Percentiles rank a stretch among this genome's conserved stretches.
phyloP scores from a whole-genome alignment of 1,140 invertebrate genomes.

The Ceratina australensis region DNA sequence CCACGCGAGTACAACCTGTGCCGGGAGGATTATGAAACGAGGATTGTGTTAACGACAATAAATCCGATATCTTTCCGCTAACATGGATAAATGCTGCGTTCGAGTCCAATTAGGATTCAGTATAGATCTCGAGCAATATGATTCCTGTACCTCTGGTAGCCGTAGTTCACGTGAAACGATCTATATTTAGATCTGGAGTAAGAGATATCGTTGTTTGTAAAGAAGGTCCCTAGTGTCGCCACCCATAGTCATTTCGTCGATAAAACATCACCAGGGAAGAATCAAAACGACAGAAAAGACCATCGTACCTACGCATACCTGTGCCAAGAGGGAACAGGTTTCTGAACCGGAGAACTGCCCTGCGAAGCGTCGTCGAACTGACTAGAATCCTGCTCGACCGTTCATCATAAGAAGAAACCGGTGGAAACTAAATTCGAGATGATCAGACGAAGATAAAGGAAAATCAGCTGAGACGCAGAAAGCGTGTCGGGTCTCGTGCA shows the following conservation, averaged over 20 bases:
- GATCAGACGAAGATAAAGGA: not conserved
- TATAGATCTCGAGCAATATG: not conserved
- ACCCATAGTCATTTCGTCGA: constrained; percentile 1
- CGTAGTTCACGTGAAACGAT: not conserved
- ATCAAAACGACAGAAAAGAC: constrained; percentile 23
- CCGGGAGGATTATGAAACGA: constrained; percentile 49
- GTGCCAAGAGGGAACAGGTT: constrained; percentile 35
- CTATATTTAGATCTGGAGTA: not conserved
- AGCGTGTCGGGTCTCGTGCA: constrained; percentile 15
- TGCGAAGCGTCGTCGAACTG: not conserved
- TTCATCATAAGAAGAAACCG: not conserved
- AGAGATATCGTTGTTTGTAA: not conserved
- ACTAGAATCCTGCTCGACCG: not conserved
- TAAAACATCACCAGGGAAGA: not conserved
- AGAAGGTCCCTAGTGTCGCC: not conserved
- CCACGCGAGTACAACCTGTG: constrained; percentile 33
- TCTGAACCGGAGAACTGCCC: not conserved
- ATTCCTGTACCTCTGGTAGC: not conserved
- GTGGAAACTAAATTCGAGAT: not conserved
- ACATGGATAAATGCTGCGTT: not conserved
- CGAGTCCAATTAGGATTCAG: not conserved
- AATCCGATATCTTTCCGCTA: constrained; percentile 1
- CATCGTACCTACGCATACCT: constrained; percentile 21
- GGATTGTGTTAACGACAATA: constrained; percentile 22
- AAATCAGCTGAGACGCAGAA: constrained; percentile 17